Evolutionary conservation across 1,140 invertebrate genomes (phyloP).

Genomic region (Drosophila dunni): DNA sequence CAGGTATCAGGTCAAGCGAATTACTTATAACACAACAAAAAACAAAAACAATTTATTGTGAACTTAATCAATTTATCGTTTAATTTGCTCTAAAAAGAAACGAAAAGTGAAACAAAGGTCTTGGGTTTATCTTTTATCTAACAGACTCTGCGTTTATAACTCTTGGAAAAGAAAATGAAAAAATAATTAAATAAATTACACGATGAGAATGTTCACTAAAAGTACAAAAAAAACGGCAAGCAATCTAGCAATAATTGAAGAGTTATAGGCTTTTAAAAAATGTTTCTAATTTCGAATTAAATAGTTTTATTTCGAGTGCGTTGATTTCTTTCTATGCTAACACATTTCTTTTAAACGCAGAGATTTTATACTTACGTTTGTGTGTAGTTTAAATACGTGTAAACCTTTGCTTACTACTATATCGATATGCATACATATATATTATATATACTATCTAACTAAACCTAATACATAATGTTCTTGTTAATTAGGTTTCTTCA

Average conservation of each 20-base stretch:
- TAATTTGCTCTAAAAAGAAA: neutral
- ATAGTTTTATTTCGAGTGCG: slow-evolving; percentile 6
- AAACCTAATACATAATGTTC: slow-evolving; percentile 58
- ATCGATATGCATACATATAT: slow-evolving; percentile 23
- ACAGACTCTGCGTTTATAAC: slow-evolving; percentile 41
- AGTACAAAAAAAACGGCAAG: slow-evolving; percentile 71
- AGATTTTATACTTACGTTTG: slow-evolving; percentile 39
- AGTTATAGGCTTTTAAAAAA: slow-evolving; percentile 47
- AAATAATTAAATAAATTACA: neutral
- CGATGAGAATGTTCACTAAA: slow-evolving; percentile 63
- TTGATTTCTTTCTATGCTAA: neutral
- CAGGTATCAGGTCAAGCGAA: slow-evolving; percentile 45
- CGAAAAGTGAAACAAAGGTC: neutral
- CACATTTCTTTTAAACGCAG: slow-evolving; percentile 36
- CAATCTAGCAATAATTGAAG: slow-evolving; percentile 71
- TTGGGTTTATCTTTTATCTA: slow-evolving; percentile 3
- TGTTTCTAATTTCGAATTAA: slow-evolving; percentile 31
- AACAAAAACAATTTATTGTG: slow-evolving; percentile 2
- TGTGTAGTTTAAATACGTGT: slow-evolving; percentile 48
- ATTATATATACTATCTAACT: slow-evolving; percentile 46
- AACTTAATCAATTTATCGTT: slow-evolving; percentile 17
- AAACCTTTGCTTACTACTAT: slow-evolving; percentile 54
- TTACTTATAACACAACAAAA: slow-evolving; percentile 19
- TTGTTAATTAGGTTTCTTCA: slow-evolving; percentile 80
- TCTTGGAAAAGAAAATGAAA: no score